Evolutionary conservation across 2,797 vertebrate species (phyloP).

Genomic region (Gambusia yucatana): DNA sequence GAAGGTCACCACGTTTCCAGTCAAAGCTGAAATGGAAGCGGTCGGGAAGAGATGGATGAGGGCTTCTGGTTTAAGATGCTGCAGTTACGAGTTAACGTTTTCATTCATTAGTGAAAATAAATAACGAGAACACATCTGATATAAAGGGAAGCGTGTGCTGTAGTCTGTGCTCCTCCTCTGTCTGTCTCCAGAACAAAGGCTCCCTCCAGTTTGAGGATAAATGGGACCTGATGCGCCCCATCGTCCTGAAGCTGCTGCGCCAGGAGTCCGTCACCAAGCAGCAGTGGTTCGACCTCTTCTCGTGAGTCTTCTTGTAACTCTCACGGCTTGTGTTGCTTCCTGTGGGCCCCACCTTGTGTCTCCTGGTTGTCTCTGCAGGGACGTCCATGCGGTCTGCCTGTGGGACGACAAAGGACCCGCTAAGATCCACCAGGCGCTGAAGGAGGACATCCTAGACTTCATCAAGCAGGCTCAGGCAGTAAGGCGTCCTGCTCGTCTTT

Average conservation of each 20-base stretch:
- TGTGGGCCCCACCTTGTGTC: neutral
- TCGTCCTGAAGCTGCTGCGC: constrained; percentile 96
- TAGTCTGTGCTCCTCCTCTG: neutral
- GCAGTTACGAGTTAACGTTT: neutral
- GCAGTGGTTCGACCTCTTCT: constrained; percentile 98
- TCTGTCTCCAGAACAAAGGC: constrained; percentile 91
- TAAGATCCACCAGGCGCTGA: constrained; percentile 98
- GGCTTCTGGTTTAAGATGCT: neutral
- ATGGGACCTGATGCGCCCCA: constrained; percentile 98
- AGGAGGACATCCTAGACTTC: constrained; percentile 99
- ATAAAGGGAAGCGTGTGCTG: neutral
- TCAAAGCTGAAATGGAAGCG: neutral
- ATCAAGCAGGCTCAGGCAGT: constrained; percentile 98
- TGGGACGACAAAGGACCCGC: constrained; percentile 99
- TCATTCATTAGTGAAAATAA: neutral
- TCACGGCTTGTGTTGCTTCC: neutral
- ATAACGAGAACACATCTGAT: neutral
- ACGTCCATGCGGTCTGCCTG: constrained; percentile 97
- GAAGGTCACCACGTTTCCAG: neutral
- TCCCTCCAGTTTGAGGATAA: constrained; percentile 99
- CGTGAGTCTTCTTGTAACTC: constrained; percentile 81
- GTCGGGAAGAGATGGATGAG: neutral
- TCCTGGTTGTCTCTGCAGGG: constrained; percentile 75
- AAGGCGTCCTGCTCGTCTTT: constrained; percentile 24
- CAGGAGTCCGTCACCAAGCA: constrained; percentile 98